Evolutionary conservation across 2,888 invertebrate genomes (phyloP).

Genomic region (Hypomecis atomaria): DNA sequence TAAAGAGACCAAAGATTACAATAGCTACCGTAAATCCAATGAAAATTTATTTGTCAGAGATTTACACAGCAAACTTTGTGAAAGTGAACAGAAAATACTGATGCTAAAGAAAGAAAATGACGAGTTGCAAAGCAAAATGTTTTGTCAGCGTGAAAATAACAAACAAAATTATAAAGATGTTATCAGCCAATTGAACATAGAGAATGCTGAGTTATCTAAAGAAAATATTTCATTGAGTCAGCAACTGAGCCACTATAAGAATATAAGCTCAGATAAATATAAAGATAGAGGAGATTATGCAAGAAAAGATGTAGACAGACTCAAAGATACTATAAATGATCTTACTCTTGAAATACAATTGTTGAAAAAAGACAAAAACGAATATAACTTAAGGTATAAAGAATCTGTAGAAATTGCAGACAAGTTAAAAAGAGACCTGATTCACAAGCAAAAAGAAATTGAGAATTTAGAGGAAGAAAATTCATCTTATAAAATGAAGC

Average conservation of each 20-base stretch:
- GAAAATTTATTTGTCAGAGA: conserved; percentile 69
- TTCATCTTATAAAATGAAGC: conserved; percentile 75
- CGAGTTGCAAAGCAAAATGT: conserved; percentile 61
- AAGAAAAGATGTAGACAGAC: conserved; percentile 61
- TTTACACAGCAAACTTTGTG: conserved; percentile 75
- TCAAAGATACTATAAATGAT: conserved; percentile 65
- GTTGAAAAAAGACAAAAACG: conserved; percentile 72
- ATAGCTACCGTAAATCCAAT: conserved; percentile 46
- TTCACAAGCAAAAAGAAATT: conserved; percentile 72
- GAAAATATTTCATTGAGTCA: conserved; percentile 75
- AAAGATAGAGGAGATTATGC: conserved; percentile 57
- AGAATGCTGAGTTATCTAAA: conserved; percentile 75
- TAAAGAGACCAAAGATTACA: conserved; percentile 47
- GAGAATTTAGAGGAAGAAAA: conserved; percentile 78
- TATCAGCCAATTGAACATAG: conserved; percentile 73
- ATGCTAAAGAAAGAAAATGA: conserved; percentile 80
- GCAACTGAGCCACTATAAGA: conserved; percentile 69
- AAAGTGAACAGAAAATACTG: conserved; percentile 78
- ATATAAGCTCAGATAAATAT: conserved; percentile 54
- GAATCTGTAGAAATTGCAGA: conserved; percentile 69
- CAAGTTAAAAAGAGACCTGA: conserved; percentile 73
- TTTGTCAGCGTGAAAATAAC: conserved; percentile 55
- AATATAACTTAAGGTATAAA: conserved; percentile 71
- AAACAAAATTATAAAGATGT: conserved; percentile 74
- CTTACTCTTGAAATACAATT: conserved; percentile 64